Conservation (phyloP, 2,888 invertebrate species). For the Ormyrus nitidulus region DNA sequence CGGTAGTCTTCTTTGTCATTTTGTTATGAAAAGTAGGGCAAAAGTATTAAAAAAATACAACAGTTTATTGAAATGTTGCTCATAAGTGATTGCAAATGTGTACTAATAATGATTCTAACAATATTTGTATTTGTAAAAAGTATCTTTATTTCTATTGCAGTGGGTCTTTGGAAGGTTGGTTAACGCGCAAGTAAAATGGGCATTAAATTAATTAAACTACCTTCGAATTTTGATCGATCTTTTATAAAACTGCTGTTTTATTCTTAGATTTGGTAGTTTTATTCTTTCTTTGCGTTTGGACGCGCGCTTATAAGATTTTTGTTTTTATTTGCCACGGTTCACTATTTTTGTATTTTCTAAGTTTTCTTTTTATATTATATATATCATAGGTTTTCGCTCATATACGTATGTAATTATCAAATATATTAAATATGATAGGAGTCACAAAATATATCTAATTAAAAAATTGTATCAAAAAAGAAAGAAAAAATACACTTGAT, state of each 20-base stretch:
- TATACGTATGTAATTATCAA: constrained; percentile 61
- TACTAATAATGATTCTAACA: constrained; percentile 25
- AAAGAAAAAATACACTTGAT: constrained; percentile 62
- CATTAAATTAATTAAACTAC: constrained; percentile 34
- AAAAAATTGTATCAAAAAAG: constrained; percentile 58
- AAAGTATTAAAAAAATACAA: constrained; percentile 2
- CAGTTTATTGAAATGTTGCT: neutral
- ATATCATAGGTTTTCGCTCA: constrained; percentile 63
- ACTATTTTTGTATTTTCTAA: constrained; percentile 38
- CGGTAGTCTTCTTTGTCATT: constrained; percentile 1
- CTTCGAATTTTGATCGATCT: constrained; percentile 11
- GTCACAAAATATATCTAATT: constrained; percentile 60
- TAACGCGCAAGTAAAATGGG: constrained; percentile 25
- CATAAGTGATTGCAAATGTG: constrained; percentile 11
- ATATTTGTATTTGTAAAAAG: constrained; percentile 27
- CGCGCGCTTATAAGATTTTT: constrained; percentile 52
- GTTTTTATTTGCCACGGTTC: constrained; percentile 56
- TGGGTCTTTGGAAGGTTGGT: constrained; percentile 4
- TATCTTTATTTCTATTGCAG: neutral
- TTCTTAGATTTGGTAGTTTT: constrained; percentile 4
- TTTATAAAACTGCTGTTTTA: neutral
- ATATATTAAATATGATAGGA: constrained; percentile 64
- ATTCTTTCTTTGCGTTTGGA: constrained; percentile 8
- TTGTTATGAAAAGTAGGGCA: neutral
- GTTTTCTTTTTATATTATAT: constrained; percentile 54